Base-by-base conservation (phyloP, 1,140 invertebrate genomes). In the Drosophila malerkotliana region DNA sequence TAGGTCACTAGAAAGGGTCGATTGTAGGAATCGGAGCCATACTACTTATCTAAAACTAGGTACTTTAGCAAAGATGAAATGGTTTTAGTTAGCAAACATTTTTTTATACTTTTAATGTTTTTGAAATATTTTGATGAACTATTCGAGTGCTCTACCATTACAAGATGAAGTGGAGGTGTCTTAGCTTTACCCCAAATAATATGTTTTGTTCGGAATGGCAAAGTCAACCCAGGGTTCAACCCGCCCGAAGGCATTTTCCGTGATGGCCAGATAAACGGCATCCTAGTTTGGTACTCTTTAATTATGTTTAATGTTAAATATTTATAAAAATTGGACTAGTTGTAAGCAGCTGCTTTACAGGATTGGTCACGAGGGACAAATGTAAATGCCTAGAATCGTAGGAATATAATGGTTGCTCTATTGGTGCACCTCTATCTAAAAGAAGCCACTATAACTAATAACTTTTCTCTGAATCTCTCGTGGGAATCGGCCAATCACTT, bases 271-370 rank as follows among this genome's bases (percentile, higher is more conserved):
- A 59, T 7, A 18, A 34, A n/a, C 58, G 6, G 14, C 62, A 48
- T 48, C 34, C 49, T 39, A 67, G 55, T 52, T 77, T 69, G 83
- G 57, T 85, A 74, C 72, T 47, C 52, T 68, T 79, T 72, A 55
- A 66, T 85, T 26, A 69, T 72, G 69, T 82, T 85, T 83, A 87
- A 79, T 83, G 79, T 87, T 82, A 87, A 88, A 82, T 88, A 79
- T 88, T 88, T 88, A 88, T 83, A 83, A 88, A 88, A 88, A 88
- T 88, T 88, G 76, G 79, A 88, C 83, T 88, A 88, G 61, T 61
- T 84, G 78, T 62, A 69, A 63, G 67, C 56, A 48, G 66, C 74
- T 81, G 75, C 78, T 69, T 87, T 79, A 77, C 83, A 88, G 71
- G 68, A 58, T 62, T 85, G 79, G 57, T 73, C 57, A 45, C 64